A percentile compares a stretch with the other conserved stretches of the same genome.
phyloP scores from a whole-genome alignment of 1,140 invertebrate species.

The Elymnias hypermnestra region DNA sequence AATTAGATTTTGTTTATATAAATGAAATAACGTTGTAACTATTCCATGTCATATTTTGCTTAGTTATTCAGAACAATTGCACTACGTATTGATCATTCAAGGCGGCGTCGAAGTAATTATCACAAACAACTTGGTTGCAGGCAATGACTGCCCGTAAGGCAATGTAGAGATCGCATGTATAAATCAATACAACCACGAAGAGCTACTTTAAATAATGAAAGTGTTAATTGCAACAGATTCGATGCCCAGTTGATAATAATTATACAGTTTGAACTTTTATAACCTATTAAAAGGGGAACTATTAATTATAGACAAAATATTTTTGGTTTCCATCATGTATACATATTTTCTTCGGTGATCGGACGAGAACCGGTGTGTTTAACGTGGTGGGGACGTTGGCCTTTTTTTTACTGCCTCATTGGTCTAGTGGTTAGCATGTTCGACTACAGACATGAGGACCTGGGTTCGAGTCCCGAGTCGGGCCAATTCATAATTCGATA shows the following conservation, averaged over 20 bases:
- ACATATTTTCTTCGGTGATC: slow-evolving; percentile 28
- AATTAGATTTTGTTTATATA: too few species aligned
- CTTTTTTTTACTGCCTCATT: too few species aligned
- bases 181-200: slow-evolving; percentile 12
- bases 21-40: neutral
- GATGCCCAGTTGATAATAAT: slow-evolving; percentile 37
- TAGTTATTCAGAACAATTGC: slow-evolving; percentile 10
- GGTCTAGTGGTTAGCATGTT: too few species aligned
- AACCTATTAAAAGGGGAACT: neutral
- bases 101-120: slow-evolving; percentile 17
- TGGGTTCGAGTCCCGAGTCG: too few species aligned
- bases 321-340: too few species aligned
- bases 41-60: neutral
- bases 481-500: too few species aligned
- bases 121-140: slow-evolving; percentile 17
- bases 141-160: slow-evolving; percentile 11
- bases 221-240: slow-evolving; percentile 44
- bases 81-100: slow-evolving; percentile 14
- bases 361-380: slow-evolving; percentile 37
- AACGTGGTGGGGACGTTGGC: slow-evolving; percentile 26
- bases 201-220: slow-evolving; percentile 41
- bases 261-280: slow-evolving; percentile 9
- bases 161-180: slow-evolving; percentile 15
- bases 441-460: too few species aligned
- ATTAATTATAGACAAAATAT: too few species aligned